Evolutionary conservation across 1,140 invertebrate species (phyloP).

Genomic region (Caenorhabditis brenneri): DNA sequence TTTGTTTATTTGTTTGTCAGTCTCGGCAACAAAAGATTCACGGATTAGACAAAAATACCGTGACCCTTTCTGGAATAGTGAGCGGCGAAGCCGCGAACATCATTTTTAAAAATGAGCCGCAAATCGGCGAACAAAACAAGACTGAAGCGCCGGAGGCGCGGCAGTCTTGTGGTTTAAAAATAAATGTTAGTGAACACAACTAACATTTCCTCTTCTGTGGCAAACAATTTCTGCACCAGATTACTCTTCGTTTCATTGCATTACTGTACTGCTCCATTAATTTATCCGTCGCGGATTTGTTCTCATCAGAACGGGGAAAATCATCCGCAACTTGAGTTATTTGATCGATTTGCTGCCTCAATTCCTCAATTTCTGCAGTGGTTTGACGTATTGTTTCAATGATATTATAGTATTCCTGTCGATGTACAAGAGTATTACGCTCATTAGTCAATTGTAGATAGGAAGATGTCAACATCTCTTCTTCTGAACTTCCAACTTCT

Average conservation of each 20-base stretch:
- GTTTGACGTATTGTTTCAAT: constrained; percentile 53
- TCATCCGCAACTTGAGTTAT: constrained; percentile 40
- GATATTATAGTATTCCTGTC: constrained; percentile 59
- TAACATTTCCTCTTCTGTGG: constrained; percentile 37
- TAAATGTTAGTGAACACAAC: background rate
- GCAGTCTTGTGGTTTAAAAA: background rate
- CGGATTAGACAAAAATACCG: too few relatives aligned
- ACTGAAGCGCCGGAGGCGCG: too few relatives aligned
- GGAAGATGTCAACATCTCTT: constrained; percentile 45
- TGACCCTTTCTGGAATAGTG: too few relatives aligned
- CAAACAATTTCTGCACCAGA: constrained; percentile 49
- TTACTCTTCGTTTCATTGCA: constrained; percentile 54
- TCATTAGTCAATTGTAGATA: constrained; percentile 57
- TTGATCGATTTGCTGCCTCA: constrained; percentile 44
- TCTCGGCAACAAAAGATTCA: too few relatives aligned
- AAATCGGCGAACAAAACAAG: too few relatives aligned
- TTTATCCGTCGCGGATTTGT: constrained; percentile 53
- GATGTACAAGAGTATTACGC: constrained; percentile 55
- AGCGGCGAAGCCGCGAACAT: too few relatives aligned
- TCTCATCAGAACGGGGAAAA: constrained; percentile 43
- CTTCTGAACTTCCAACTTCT: constrained; percentile 56
- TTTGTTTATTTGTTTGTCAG: too few relatives aligned
- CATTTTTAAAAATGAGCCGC: too few relatives aligned
- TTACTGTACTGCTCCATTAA: constrained; percentile 51
- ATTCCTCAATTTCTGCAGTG: constrained; percentile 34